phyloP scores from a whole-genome alignment of 2,113 vertebrate genomes.

The Phylloscopus whistleri region DNA sequence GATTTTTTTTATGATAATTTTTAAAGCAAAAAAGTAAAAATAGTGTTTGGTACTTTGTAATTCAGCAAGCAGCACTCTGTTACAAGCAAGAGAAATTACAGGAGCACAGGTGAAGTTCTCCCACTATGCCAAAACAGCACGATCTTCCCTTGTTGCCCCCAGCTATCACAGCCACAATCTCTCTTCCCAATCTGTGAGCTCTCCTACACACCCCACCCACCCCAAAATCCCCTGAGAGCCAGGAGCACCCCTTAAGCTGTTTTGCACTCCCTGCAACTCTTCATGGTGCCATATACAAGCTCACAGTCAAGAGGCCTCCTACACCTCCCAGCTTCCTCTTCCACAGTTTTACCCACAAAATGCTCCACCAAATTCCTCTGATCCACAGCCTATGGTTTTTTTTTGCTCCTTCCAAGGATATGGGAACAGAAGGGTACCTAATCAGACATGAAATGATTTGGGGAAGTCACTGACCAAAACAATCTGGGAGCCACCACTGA shows the following conservation, averaged over 20 bases:
- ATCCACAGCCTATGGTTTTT: not conserved
- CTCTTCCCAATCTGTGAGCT: not conserved
- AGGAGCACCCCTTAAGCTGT: not conserved
- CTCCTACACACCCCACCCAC: accelerated
- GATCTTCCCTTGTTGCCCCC: not conserved
- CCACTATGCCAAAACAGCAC: not conserved
- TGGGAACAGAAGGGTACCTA: not conserved
- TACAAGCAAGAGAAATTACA: not conserved
- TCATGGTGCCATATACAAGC: not conserved
- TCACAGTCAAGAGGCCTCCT: not conserved
- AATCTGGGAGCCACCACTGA: not conserved
- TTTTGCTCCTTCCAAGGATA: not conserved
- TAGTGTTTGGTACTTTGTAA: not conserved
- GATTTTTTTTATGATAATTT: not conserved
- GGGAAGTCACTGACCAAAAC: not conserved
- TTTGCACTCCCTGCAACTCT: not conserved
- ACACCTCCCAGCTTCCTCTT: not conserved
- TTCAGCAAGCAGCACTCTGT: not conserved
- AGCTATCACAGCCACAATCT: not conserved
- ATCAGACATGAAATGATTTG: not conserved
- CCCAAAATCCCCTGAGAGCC: not conserved
- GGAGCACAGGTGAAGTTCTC: not conserved
- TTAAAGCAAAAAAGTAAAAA: not conserved
- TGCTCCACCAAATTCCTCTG: not conserved
- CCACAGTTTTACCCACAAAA: not conserved